Evolutionary conservation across 2,113 vertebrate genomes (phyloP).

Genomic region (Eupsittula cactorum): DNA sequence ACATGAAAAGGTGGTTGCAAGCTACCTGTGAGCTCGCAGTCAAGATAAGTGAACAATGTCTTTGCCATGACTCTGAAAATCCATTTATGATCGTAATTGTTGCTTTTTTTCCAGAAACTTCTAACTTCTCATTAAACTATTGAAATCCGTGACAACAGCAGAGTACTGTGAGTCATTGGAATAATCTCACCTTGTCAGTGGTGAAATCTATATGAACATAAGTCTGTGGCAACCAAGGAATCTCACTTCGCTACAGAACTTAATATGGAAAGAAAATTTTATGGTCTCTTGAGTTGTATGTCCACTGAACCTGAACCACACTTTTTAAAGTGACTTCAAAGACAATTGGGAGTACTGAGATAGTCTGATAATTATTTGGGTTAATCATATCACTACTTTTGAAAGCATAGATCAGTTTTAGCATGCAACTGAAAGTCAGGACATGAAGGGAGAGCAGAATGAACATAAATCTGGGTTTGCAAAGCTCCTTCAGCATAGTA

Average conservation of each 20-base stretch:
- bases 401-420: background rate
- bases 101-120: background rate
- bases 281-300: background rate
- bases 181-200: constrained; percentile 12
- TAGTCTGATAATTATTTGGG: background rate
- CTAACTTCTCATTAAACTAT: background rate
- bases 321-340: background rate
- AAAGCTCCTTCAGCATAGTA: background rate
- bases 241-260: background rate
- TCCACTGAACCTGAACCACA: background rate
- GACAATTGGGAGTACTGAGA: background rate
- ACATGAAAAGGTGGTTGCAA: background rate
- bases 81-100: background rate
- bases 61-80: background rate
- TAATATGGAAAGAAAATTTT: background rate
- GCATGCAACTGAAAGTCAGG: background rate
- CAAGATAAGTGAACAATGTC: background rate
- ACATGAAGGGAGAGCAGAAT: background rate
- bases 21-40: background rate
- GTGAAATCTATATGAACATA: background rate
- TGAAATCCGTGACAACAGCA: background rate
- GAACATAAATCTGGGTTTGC: background rate
- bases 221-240: background rate
- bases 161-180: background rate
- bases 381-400: background rate